Evolutionary conservation across 2,888 invertebrate species (phyloP), one percentile per base, ranked within the genome.

Genomic region (Phorcus lineatus): DNA sequence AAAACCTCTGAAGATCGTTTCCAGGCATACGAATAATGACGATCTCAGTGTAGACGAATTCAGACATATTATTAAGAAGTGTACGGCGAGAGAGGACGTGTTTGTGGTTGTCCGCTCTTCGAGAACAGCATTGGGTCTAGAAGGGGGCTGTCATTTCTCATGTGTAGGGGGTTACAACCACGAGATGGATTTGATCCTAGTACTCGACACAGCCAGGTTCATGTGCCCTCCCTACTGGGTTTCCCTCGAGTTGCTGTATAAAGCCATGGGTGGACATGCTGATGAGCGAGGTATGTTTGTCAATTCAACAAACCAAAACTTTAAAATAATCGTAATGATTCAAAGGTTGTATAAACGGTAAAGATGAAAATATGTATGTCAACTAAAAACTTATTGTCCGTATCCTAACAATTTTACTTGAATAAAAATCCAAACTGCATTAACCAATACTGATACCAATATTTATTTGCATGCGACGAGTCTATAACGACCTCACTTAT

Each of bases 191-290:
- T 55, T 86, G 70, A 87, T 90, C 1, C 82, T 92, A 36, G 88
- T 92, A 16, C 81, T 92, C 83, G 92, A 92, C 83, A 91, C 92
- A 0, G 92, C 92, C 9, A 83, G 92, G 76, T 92, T 92, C 87
- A 92, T 92, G 82, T 91, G 92, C 83, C 91, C 91, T n/a, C 90
- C 91, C 7, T 91, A 92, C 80, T 92, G 91, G 92, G 90, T 91
- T 6, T 78, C 87, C 0, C 75, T 92, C 28, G 70, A 84, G 19
- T 78, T 83, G 6, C 84, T 92, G 11, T 90, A 86, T 70, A 55
- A 86, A 28, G 90, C 92, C 2, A 90, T 92, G 89, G 81, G 85
- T 66, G 83, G 85, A 4, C 53, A 87, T 0, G 92, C 92, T 81
- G 22, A 78, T 1, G 81, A 86, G 6, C 89, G 90, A 70, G 85